Evolutionary conservation across 1,140 invertebrate genomes (phyloP), one percentile per base, ranked within the genome.

Genomic region (Papilio xuthus): DNA sequence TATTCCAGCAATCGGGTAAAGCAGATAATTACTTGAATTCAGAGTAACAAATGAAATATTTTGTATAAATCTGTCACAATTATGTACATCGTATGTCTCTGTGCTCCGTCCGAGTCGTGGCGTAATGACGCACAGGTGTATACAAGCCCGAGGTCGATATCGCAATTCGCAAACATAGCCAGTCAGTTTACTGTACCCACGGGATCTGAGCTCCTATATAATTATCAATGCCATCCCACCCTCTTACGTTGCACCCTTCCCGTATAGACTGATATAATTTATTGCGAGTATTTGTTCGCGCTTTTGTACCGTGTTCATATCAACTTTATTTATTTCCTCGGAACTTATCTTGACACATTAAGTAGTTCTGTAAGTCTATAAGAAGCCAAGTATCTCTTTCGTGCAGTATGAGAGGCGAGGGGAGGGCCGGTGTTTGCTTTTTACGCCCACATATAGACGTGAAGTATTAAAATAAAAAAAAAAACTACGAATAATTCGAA

Each of bases 281-380:
- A 76, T 76, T 76, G 74, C 74, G 50, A 76, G 74, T 76, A 76
- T 76, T 60, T 76, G 74, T 63, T 76, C 74, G 74, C 74, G 73
- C 73, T 75, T 76, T 76, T 60, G 74, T 60, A 63, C 74, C 74
- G 74, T 76, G 53, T 32, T 76, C 74, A 60, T 60, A 76, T 76
- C 74, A 63, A 76, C 74, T 76, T 76, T 76, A 76, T 76, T 76
- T 76, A 76, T 76, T 76, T 76, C 74, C 74, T 76, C 74, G 74
- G 50, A 63, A 76, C 74, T 76, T 76, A 76, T 76, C 74, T 76
- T 76, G 74, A 76, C 74, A 76, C 74, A 63, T 76, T 76, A 60
- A 76, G 74, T 76, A 76, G 74, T 76, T 76, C 53, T 76, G 50
- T 76, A 76, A 76, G 56, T 76, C 74, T 76, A 60, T 76, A 76